Conservation (phyloP, 2,888 invertebrate genomes). For the Liposcelis brunnea region DNA sequence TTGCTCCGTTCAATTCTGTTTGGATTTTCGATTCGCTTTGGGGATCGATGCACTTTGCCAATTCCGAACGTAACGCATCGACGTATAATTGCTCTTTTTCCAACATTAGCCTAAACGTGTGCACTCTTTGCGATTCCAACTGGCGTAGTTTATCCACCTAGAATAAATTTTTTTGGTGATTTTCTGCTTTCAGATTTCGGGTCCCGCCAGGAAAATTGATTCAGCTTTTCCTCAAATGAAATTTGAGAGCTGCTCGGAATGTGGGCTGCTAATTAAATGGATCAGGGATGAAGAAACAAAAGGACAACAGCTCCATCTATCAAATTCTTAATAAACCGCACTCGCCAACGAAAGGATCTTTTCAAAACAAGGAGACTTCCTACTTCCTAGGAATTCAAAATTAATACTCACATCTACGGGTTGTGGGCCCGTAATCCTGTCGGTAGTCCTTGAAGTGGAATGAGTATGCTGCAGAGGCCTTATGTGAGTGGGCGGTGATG, state of each 20-base stretch:
- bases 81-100: constrained; percentile 72
- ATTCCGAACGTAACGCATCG: constrained; percentile 54
- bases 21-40: constrained; percentile 23
- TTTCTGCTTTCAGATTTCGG: constrained; percentile 10
- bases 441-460: constrained; percentile 28
- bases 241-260: too few species aligned
- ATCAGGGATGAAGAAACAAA: too few species aligned
- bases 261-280: too few species aligned
- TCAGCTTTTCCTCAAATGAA: neutral
- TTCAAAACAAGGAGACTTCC: too few species aligned
- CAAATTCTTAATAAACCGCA: too few species aligned
- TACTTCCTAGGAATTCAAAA: too few species aligned
- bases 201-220: neutral
- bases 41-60: constrained; percentile 25
- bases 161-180: constrained; percentile 22
- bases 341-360: too few species aligned
- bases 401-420: constrained; percentile 69
- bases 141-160: constrained; percentile 75
- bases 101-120: constrained; percentile 76
- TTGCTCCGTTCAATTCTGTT: constrained; percentile 37
- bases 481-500: constrained; percentile 23
- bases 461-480: constrained; percentile 25
- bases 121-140: constrained; percentile 63
- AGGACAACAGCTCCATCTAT: too few species aligned
- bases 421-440: constrained; percentile 64